A percentile compares a stretch with the other conserved stretches of the same genome.
Evolutionary conservation across 2,888 invertebrate species (phyloP).

Genomic region (Rhamnusium bicolor): DNA sequence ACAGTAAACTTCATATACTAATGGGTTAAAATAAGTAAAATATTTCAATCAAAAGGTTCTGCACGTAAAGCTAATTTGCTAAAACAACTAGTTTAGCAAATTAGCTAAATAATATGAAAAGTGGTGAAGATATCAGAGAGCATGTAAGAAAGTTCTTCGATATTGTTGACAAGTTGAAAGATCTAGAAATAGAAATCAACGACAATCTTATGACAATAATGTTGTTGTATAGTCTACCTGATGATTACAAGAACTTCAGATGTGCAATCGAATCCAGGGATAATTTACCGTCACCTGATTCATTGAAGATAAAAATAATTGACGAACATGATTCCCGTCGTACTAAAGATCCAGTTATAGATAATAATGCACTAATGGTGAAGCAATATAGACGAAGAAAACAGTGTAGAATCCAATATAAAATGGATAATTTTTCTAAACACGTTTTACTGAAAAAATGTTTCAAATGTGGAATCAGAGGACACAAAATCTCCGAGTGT

Average conservation of each 20-base stretch:
- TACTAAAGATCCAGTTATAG: neutral
- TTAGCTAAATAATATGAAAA: no score
- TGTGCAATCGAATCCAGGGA: slow-evolving; percentile 59
- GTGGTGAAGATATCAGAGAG: neutral
- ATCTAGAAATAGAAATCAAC: neutral
- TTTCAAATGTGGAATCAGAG: no score
- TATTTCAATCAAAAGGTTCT: no score
- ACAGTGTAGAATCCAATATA: no score
- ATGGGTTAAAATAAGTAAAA: no score
- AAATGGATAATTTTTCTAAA: no score
- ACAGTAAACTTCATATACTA: no score
- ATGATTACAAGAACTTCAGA: slow-evolving; percentile 60
- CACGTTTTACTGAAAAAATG: no score
- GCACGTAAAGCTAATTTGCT: no score
- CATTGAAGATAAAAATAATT: slow-evolving; percentile 2
- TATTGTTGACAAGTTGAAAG: neutral
- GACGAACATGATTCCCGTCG: neutral
- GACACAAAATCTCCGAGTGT: no score
- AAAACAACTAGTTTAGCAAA: no score
- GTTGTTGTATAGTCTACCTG: slow-evolving; percentile 61
- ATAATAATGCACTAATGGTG: neutral
- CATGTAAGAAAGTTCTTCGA: neutral
- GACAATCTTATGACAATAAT: slow-evolving; percentile 57
- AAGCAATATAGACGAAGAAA: no score
- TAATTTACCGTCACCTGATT: neutral